A percentile compares a stretch with the other conserved stretches of the same genome.
phyloP scores from a whole-genome alignment of 2,113 vertebrate genomes.

The Phylloscopus trochilus region DNA sequence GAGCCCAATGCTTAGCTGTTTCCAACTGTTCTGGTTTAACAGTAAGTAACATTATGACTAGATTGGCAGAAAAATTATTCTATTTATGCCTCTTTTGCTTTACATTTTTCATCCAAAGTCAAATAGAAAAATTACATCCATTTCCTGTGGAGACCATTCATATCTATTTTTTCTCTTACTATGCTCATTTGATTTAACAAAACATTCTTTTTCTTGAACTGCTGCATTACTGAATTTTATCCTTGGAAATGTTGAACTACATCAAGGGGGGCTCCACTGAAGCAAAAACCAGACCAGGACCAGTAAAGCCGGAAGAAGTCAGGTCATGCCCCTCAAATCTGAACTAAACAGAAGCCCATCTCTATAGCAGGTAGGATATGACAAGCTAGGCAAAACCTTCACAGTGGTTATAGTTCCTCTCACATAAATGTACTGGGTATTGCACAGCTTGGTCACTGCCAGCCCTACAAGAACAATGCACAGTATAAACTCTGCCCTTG shows the following conservation, averaged over 20 bases:
- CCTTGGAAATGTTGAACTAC: not conserved
- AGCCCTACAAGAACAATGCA: not conserved
- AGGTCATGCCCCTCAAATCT: not conserved
- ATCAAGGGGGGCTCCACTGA: not conserved
- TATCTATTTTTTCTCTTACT: not conserved
- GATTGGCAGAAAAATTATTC: not conserved
- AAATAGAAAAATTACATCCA: not conserved
- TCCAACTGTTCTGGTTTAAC: not conserved
- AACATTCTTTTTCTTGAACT: not conserved
- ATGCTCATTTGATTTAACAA: not conserved
- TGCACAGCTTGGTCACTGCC: not conserved
- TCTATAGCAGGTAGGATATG: not conserved
- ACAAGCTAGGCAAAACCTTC: not conserved
- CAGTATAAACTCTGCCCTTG: not conserved
- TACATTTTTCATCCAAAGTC: not conserved
- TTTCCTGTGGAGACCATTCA: not conserved
- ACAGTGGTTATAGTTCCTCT: not conserved
- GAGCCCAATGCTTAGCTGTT: not conserved
- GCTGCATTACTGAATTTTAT: not conserved
- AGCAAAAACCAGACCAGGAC: not conserved
- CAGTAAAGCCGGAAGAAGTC: not conserved
- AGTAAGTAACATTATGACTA: not conserved
- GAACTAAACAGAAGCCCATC: not conserved
- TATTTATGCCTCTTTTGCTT: not conserved
- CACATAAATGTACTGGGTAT: not conserved